phyloP scores from a whole-genome alignment of 1,140 invertebrate genomes.

The Drosophila bocqueti region DNA sequence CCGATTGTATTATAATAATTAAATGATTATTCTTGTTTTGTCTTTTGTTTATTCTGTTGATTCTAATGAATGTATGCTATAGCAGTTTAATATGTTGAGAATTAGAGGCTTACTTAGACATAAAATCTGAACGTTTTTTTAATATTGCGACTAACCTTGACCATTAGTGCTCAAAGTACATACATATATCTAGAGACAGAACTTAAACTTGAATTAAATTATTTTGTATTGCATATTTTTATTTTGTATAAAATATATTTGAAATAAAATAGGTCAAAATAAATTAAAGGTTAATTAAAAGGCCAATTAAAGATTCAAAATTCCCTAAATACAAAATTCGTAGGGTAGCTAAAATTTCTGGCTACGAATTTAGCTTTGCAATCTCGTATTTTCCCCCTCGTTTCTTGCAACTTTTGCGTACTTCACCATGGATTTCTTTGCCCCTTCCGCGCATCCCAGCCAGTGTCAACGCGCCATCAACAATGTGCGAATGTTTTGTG shows the following conservation, averaged over 20 bases:
- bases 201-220: no score
- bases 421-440: slow-evolving; percentile 35
- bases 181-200: no score
- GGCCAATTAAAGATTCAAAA: no score
- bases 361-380: background rate
- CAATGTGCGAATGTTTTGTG: slow-evolving; percentile 69
- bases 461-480: slow-evolving; percentile 64
- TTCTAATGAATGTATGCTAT: background rate
- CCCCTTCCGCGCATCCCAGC: background rate
- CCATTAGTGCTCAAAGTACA: no score
- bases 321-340: background rate
- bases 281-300: no score
- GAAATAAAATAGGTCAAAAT: no score
- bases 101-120: background rate
- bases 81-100: background rate
- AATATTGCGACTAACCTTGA: background rate
- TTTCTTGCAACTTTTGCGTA: slow-evolving; percentile 47
- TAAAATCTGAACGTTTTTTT: background rate
- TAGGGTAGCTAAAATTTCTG: background rate
- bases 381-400: slow-evolving; percentile 2
- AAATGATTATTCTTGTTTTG: background rate
- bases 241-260: no score
- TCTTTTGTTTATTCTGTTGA: background rate
- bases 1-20: background rate
- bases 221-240: no score